Percentiles rank a stretch among this genome's conserved stretches.
phyloP scores from a whole-genome alignment of 2,888 invertebrate genomes.

The Sussaba pulchella region DNA sequence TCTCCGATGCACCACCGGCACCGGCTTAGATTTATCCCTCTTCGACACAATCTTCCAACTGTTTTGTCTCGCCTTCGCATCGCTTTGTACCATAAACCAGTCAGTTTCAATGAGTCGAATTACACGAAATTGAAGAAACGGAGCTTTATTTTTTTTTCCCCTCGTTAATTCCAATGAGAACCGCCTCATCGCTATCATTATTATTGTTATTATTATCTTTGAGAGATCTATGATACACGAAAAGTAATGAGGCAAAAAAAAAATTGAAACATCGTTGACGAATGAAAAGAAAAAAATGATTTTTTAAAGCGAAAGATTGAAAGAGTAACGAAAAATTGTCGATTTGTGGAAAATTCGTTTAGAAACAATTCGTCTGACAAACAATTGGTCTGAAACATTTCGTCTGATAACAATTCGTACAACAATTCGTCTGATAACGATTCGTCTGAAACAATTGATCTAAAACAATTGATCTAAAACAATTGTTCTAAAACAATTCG shows the following conservation, averaged over 20 bases:
- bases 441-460: no score
- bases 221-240: slow-evolving; percentile 35
- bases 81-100: slow-evolving; percentile 50
- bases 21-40: slow-evolving; percentile 25
- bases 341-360: no score
- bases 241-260: slow-evolving; percentile 49
- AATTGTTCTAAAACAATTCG: no score
- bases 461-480: no score
- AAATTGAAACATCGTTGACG: slow-evolving; percentile 17
- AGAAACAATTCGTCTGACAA: no score
- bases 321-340: background rate
- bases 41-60: background rate
- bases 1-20: slow-evolving; percentile 43
- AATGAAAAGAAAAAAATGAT: background rate
- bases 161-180: slow-evolving; percentile 48
- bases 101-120: slow-evolving; percentile 53
- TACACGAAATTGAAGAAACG: slow-evolving; percentile 52
- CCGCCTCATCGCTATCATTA: slow-evolving; percentile 47
- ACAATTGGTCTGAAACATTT: no score
- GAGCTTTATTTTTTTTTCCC: slow-evolving; percentile 54
- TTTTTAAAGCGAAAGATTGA: slow-evolving; percentile 24
- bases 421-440: no score
- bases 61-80: slow-evolving; percentile 14
- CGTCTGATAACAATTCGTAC: no score
- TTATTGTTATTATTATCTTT: no score